Evolutionary conservation across 2,797 vertebrate genomes (phyloP).

Genomic region (Halcyon leucocephala): DNA sequence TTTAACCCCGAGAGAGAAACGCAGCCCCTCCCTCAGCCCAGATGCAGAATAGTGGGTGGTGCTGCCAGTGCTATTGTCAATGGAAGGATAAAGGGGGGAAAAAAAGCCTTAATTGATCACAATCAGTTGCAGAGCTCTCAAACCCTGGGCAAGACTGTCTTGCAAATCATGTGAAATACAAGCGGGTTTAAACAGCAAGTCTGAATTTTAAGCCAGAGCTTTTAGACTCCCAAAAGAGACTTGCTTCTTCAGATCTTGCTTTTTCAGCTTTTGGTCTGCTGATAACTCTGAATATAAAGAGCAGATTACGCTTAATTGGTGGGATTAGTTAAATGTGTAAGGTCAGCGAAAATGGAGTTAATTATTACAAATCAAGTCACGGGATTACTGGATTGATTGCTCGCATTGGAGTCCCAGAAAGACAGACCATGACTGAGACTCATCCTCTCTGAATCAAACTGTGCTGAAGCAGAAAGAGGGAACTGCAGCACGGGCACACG

Average conservation of each 20-base stretch:
- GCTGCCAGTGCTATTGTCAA: slow-evolving; percentile 43
- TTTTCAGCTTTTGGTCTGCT: background rate
- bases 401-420: background rate
- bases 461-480: background rate
- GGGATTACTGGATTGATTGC: background rate
- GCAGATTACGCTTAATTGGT: background rate
- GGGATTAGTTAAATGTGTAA: background rate
- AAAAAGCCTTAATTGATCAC: slow-evolving; percentile 16
- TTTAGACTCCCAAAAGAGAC: background rate
- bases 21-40: slow-evolving; percentile 13
- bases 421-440: background rate
- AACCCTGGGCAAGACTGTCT: background rate
- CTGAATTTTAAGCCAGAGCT: background rate
- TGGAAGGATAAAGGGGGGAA: background rate
- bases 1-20: background rate
- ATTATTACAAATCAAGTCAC: background rate
- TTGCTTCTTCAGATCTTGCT: background rate
- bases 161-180: background rate
- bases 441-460: background rate
- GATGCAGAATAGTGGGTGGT: slow-evolving; percentile 33
- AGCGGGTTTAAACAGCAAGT: background rate
- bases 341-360: background rate
- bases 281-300: background rate
- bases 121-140: slow-evolving; percentile 14
- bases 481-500: background rate